Evolutionary conservation across 2,113 vertebrate genomes (phyloP), one percentile per base, ranked within the genome.

Genomic region (Oophaga pumilio): DNA sequence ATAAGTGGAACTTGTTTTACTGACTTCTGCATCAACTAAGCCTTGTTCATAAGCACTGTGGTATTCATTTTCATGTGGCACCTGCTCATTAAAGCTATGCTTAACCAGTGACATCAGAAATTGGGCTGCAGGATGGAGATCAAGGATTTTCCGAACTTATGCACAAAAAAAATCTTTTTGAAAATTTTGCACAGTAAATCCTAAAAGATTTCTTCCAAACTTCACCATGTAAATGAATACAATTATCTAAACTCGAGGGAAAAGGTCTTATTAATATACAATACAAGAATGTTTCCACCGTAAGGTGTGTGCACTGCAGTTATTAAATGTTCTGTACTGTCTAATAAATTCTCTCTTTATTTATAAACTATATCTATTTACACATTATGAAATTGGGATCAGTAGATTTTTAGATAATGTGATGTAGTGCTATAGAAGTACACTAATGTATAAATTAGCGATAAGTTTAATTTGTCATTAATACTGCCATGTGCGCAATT

Each of bases 1-100:
- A 83, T 68, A 83, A 83, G 64, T 83, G 62, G 62, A 83, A 69
- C 80, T 24, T 68, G 81, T 83, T 83, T 66, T 64, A 83, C 33
- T 69, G 81, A 69, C 18, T 68, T 69, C 22, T 24, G 20, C 22
- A 26, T 50, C 68, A 83, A 83, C 66, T 68, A 83, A 69, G 62
- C 49, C 33, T 52, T 68, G 81, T 56, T 83, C 62, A 18, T 69
- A 68, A 83, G 43, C 53, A 83, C 81, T 28, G 68, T 83, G 49
- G 62, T 68, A 83, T 83, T 66, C 43, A 82, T 82, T 82, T 82
- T 18, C 24, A 82, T 66, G 33, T 83, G 49, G 14, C 81, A 83
- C 66, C 81, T 68, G 81, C 62, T 83, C 81, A 83, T 83, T 83
- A 83, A 83, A 83, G 62, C 81, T 18, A 52, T 17, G 49, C 62